Evolutionary conservation across 2,888 invertebrate species (phyloP), one percentile per base, ranked within the genome.

Genomic region (Eilema griseolum): DNA sequence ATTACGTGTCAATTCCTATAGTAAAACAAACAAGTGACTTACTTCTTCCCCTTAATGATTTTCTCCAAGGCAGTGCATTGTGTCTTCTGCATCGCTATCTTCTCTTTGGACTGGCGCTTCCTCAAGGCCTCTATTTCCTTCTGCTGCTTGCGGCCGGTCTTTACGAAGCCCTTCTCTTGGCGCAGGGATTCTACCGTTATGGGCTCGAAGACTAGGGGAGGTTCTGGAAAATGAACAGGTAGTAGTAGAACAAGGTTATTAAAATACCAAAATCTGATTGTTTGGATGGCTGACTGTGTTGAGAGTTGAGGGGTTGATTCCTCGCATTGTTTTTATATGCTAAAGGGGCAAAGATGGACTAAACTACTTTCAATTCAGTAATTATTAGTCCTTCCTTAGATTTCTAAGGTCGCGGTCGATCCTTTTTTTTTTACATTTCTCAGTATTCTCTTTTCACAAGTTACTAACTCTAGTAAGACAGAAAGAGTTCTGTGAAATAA

Each of bases 61-160:
- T 99, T 99, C 91, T 99, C 99, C 62, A 99, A 97, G 37, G 98
- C 97, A 2, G 97, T 95, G 90, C 99, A 99, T 90, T 99, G 99
- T 20, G 97, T 96, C 90, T 99, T 99, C 93, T 99, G 99, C 89
- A 99, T 96, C 37, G 97, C 93, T 86, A 97, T 96, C 89, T 98
- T 97, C 92, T 99, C 99, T 89, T 99, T 99, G 79, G 97, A 96
- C 86, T 99, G 99, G 70, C 98, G 97, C 90, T 99, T 99, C 89
- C 97, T 97, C 93, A 99, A 95, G 8, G 98, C 96, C 72, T 99
- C 99, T 75, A 98, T 90, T 85, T 99, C 99, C 88, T 99, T 99
- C 91, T 98, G 98, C 88, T 99, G 99, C 90, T 99, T 99, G 85
- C 99, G 97, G 63, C 98, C 97, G 52, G 98, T 97, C 95, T 99